Conservation (phyloP, 1,140 invertebrate species). For the Polypedilum pembai region DNA sequence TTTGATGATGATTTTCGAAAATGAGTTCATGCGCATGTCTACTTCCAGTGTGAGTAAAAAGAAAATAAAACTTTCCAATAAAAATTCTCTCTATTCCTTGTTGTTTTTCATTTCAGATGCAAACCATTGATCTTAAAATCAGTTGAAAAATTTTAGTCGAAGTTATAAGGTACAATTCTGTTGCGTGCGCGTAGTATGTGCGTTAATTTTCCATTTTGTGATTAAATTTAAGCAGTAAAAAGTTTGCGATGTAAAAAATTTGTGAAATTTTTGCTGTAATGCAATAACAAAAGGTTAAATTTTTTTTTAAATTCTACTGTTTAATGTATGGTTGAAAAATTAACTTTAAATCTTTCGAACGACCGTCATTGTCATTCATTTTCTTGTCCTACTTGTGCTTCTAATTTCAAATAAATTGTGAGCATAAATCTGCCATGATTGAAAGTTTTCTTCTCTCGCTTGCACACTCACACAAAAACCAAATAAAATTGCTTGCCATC, state of each 20-base stretch:
- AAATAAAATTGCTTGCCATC: background rate
- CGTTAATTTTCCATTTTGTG: background rate
- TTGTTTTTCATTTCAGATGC: background rate
- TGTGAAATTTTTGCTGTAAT: background rate
- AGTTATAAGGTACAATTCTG: background rate
- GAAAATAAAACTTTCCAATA: background rate
- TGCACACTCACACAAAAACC: background rate
- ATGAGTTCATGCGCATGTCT: background rate
- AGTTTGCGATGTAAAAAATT: background rate
- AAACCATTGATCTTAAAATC: background rate
- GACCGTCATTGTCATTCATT: background rate
- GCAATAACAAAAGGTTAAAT: background rate
- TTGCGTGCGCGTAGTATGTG: background rate
- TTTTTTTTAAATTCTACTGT: background rate
- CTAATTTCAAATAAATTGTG: conserved; percentile 24
- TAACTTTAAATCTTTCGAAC: background rate
- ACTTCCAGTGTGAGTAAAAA: background rate
- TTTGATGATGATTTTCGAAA: background rate
- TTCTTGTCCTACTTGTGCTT: background rate
- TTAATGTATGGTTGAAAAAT: background rate
- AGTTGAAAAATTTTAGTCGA: background rate
- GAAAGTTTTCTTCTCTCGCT: background rate
- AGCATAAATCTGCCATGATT: conserved; percentile 24
- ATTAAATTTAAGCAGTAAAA: background rate
- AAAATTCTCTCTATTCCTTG: background rate